Percentiles rank a stretch among this genome's conserved stretches.
phyloP scores from a whole-genome alignment of 2,888 invertebrate species.

The Ochlodes sylvanus region DNA sequence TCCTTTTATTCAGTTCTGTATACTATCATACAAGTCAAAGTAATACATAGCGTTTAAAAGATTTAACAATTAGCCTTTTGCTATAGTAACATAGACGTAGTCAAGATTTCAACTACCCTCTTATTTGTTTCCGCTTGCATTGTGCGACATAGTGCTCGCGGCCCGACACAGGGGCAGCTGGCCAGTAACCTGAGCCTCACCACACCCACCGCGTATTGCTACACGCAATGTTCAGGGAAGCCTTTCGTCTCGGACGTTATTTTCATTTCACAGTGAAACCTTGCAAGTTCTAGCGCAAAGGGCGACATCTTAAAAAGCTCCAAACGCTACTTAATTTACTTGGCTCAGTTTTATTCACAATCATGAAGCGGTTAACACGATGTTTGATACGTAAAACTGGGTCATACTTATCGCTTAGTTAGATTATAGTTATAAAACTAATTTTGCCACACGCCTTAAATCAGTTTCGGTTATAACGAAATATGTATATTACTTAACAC shows the following conservation, averaged over 20 bases:
- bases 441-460: conserved; percentile 4
- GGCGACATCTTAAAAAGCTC: conserved; percentile 33
- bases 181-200: conserved; percentile 50
- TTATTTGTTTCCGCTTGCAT: conserved; percentile 31
- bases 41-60: no score
- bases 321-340: conserved; percentile 6
- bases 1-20: no score
- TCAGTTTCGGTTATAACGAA: no score
- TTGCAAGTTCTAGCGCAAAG: conserved; percentile 49
- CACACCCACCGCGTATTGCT: conserved; percentile 49
- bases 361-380: conserved; percentile 13
- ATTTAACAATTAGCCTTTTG: no score
- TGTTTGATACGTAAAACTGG: conserved; percentile 5
- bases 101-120: neutral
- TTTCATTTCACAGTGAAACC: conserved; percentile 71
- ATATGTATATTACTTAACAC: no score
- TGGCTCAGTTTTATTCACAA: conserved; percentile 3
- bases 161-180: conserved; percentile 45
- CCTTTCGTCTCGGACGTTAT: conserved; percentile 69
- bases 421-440: conserved; percentile 39
- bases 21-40: no score
- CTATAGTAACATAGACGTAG: neutral
- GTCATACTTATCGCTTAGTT: conserved; percentile 36
- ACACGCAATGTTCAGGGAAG: conserved; percentile 64
- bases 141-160: conserved; percentile 36